Conservation (phyloP, 35 echinoderm and acorn worm genomes). For the Holothuria glaberrima region DNA sequence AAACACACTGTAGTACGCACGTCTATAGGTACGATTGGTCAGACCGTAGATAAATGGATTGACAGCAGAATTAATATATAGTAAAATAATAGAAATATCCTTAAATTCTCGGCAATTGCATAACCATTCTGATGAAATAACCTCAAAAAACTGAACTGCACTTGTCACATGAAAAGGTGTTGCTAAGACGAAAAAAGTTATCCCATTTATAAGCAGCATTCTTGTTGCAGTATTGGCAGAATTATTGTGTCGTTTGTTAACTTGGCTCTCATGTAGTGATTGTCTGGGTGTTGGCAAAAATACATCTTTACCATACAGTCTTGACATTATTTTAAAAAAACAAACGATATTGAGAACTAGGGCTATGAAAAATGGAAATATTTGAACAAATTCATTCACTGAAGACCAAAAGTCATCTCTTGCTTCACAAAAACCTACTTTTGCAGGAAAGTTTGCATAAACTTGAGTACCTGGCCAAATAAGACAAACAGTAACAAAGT, state of each 20-base stretch:
- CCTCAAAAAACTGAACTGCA: conserved; percentile 31
- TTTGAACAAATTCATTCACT: conserved; percentile 55
- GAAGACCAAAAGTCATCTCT: not conserved
- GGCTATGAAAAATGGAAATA: conserved; percentile 71
- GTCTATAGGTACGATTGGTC: conserved; percentile 56
- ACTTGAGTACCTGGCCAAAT: conserved; percentile 20
- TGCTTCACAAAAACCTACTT: conserved; percentile 55
- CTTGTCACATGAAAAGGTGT: conserved; percentile 62
- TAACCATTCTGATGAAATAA: not conserved
- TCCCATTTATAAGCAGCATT: conserved; percentile 71
- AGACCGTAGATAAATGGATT: conserved; percentile 66
- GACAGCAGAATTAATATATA: conserved; percentile 65
- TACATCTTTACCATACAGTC: conserved; percentile 13
- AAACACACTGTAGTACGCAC: conserved; percentile 41
- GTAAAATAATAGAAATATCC: conserved; percentile 29
- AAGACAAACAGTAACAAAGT: conserved; percentile 9
- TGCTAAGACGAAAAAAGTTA: conserved; percentile 67
- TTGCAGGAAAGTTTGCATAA: conserved; percentile 45
- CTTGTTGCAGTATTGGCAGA: conserved; percentile 56
- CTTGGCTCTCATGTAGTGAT: not conserved
- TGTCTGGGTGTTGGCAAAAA: not conserved
- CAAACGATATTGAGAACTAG: conserved; percentile 52
- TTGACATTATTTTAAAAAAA: conserved; percentile 61
- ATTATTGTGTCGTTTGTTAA: not conserved
- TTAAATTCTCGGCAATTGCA: not conserved